Percentiles rank a stretch among this genome's conserved stretches.
Evolutionary conservation across 2,888 invertebrate species (phyloP).

Genomic region (Oscheius onirici): DNA sequence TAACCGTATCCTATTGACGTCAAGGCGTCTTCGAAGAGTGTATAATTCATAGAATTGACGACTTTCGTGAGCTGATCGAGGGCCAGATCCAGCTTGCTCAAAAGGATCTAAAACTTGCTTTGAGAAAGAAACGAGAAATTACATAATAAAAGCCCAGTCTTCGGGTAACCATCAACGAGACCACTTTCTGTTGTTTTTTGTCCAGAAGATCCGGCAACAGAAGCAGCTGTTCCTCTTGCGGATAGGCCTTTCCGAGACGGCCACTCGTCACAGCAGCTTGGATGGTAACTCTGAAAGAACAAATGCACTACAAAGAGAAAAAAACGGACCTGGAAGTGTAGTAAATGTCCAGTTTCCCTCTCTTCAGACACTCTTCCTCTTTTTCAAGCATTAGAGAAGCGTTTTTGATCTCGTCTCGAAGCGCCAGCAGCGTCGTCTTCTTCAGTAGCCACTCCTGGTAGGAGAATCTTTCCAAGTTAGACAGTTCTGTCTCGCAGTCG

Average conservation of each 20-base stretch:
- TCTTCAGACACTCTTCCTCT: background rate
- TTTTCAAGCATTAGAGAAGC: background rate
- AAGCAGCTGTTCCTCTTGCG: background rate
- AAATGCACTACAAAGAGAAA: too few relatives aligned
- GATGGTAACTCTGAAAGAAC: too few relatives aligned
- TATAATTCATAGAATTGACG: too few relatives aligned
- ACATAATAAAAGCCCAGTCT: background rate
- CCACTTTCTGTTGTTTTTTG: background rate
- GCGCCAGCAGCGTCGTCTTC: conserved; percentile 2
- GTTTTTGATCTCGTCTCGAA: too few relatives aligned
- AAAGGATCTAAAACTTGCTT: background rate
- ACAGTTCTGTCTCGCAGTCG: conserved; percentile 24
- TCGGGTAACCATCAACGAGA: background rate
- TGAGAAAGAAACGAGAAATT: background rate
- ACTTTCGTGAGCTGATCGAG: background rate
- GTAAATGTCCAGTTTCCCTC: background rate
- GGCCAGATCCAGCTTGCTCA: background rate
- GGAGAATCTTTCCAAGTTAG: conserved; percentile 7
- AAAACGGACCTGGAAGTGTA: background rate
- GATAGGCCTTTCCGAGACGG: background rate
- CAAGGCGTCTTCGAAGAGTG: too few relatives aligned
- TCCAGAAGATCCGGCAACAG: background rate
- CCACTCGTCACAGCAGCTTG: too few relatives aligned
- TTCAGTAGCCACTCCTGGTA: conserved; percentile 34
- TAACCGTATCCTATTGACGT: too few relatives aligned